A percentile compares a stretch with the other conserved stretches of the same genome.
Conservation (phyloP, 2,113 vertebrate genomes). For the Stigmatopora argus region DNA sequence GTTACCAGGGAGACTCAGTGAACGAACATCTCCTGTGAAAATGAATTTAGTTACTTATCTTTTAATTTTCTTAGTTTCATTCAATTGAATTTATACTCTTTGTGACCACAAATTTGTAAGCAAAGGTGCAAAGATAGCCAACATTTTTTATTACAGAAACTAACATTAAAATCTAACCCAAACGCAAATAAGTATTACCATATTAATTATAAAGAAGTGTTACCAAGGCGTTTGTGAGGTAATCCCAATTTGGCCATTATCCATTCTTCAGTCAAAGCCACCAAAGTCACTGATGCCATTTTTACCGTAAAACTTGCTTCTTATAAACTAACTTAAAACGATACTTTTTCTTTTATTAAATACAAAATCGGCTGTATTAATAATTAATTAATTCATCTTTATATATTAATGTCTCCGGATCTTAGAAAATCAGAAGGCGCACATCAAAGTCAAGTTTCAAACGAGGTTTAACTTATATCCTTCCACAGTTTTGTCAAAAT, state of each 20-base stretch:
- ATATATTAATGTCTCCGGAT: not conserved
- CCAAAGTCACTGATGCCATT: conserved; percentile 70
- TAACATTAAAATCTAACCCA: not conserved
- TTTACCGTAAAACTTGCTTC: conserved; percentile 48
- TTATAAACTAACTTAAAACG: conserved; percentile 4
- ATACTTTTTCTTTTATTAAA: not conserved
- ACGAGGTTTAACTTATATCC: not conserved
- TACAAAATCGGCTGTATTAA: no score
- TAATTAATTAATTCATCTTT: no score
- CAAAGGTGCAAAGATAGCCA: not conserved
- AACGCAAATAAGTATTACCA: fast-evolving
- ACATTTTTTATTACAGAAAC: not conserved
- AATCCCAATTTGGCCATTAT: conserved; percentile 67
- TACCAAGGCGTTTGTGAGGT: conserved; percentile 69
- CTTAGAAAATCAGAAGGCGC: not conserved
- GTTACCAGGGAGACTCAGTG: conserved; percentile 74
- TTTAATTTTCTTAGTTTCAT: not conserved
- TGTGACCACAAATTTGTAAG: conserved; percentile 17
- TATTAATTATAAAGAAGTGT: not conserved
- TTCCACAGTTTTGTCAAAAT: not conserved
- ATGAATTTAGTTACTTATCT: not conserved
- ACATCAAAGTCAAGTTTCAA: not conserved
- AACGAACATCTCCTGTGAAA: conserved; percentile 67
- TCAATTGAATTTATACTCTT: not conserved
- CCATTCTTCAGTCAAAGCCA: conserved; percentile 68